Base-by-base conservation (phyloP, 2,888 invertebrate genomes). In the Amiota mariae region DNA sequence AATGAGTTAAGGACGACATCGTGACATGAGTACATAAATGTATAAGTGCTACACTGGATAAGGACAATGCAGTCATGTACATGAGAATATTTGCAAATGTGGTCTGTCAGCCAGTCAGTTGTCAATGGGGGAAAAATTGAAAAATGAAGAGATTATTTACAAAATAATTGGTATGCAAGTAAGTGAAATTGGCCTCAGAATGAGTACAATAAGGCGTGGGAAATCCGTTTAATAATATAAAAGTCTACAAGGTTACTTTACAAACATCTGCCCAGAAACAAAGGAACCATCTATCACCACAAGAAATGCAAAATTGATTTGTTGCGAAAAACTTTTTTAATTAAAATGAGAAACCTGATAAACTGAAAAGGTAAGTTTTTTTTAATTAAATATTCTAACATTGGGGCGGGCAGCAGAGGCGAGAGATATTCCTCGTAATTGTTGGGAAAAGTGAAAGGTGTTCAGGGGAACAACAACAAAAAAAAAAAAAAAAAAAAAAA, bases 11-110 rank as follows among this genome's bases (percentile, higher is more conserved):
- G 36, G 36, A 36, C 36, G 36, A 36, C 8, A 36, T 36, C 36
- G 6, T 36, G 36, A 36, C 6, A 36, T 36, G 36, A 36, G 36
- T 36, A 36, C 36, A 36, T 36, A 36, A 36, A 36, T 36, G 36
- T 6, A 6, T 36, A 36, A 36, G 4, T 36, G 36, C 4, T 36
- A 36, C n/a, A 36, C 36, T 36, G 36, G 36, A 36, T 36, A 6
- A 36, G 36, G 36, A 36, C 36, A 36, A 36, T 36, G 36, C 36
- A 36, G 3, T 36, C 36, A 68, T 54, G 67, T 36, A 36, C 54
- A 20, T 68, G 67, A 68, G 67, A 68, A 51, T 24, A 24, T 68
- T 54, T n/a, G 13, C 67, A 68, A 68, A 54, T 68, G 67, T 68
- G 51, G 48, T 10, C 49, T 15, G 18, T 24, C 24, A 24, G 2